Percentiles rank a stretch among this genome's conserved stretches.
Conservation (phyloP, 2,797 vertebrate genomes). For the Poecilia picta region DNA sequence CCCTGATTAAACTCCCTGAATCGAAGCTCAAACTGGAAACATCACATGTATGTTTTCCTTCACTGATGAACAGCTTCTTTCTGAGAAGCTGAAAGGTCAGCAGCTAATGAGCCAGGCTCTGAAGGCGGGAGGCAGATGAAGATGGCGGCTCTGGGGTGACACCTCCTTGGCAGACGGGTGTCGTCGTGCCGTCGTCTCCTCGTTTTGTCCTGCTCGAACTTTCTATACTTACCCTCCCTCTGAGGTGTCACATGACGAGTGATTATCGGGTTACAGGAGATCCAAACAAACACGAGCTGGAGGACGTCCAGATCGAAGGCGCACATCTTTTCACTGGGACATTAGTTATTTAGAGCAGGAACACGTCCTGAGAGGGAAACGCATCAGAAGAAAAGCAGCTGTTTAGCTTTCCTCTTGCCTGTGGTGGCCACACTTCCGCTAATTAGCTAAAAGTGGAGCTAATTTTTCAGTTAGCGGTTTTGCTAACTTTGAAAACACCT, state of each 20-base stretch:
- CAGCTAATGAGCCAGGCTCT: constrained; percentile 16
- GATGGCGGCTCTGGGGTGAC: background rate
- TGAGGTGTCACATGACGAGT: constrained; percentile 17
- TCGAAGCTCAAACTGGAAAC: background rate
- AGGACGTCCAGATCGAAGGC: background rate
- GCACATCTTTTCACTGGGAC: background rate
- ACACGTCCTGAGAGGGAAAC: background rate
- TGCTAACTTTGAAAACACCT: background rate
- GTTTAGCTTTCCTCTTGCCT: background rate
- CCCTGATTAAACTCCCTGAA: background rate
- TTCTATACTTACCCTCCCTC: constrained; percentile 57
- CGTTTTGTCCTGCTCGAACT: constrained; percentile 1
- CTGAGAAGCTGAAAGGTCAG: constrained; percentile 16
- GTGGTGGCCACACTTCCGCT: background rate
- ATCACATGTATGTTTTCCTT: background rate
- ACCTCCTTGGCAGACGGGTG: constrained; percentile 17
- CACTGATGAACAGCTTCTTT: background rate
- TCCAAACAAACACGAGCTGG: background rate
- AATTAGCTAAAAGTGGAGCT: too few relatives aligned
- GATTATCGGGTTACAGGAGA: background rate
- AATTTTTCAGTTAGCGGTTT: background rate
- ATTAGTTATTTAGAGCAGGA: background rate
- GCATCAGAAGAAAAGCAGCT: constrained; percentile 7
- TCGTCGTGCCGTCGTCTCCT: background rate
- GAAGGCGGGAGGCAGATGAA: constrained; percentile 15